Percentiles rank a stretch among this genome's conserved stretches.
Conservation (phyloP, 1,140 invertebrate genomes). For the Drosophila ambigua region DNA sequence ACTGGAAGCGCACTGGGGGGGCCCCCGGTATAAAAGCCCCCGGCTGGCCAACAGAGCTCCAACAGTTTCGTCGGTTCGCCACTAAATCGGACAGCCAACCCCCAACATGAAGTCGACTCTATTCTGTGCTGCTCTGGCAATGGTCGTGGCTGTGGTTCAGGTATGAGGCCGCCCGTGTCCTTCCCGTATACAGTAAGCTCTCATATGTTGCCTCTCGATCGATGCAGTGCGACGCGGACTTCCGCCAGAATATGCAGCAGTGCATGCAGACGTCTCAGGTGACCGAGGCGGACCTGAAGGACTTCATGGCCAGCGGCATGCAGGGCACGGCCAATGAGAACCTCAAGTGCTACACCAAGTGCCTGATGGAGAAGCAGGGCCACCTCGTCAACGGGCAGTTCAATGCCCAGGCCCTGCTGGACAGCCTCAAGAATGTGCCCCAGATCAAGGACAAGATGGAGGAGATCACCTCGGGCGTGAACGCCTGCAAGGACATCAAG, state of each 20-base stretch:
- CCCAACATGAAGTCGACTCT: conserved; percentile 58
- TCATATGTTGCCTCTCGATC: not conserved
- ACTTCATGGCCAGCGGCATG: conserved; percentile 62
- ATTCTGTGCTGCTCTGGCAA: conserved; percentile 35
- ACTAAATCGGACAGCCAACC: conserved; percentile 14
- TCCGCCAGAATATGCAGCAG: conserved; percentile 66
- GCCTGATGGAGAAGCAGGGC: conserved; percentile 74
- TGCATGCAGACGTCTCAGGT: conserved; percentile 65
- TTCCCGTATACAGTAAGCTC: not conserved
- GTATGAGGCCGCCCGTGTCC: conserved; percentile 15
- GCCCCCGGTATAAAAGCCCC: conserved; percentile 58
- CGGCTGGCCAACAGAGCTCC: not conserved
- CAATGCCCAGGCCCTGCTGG: conserved; percentile 53
- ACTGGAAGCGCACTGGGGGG: not conserved
- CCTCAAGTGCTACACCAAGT: conserved; percentile 71
- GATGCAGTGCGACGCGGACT: conserved; percentile 52
- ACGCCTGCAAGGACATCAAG: conserved; percentile 66
- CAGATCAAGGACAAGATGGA: conserved; percentile 60
- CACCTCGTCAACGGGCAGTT: conserved; percentile 66
- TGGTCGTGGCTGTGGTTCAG: conserved; percentile 56
- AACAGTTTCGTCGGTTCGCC: conserved; percentile 37
- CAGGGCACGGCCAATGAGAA: conserved; percentile 52
- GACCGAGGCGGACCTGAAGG: conserved; percentile 59
- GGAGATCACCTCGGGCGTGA: conserved; percentile 57
- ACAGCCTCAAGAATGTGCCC: conserved; percentile 54